Conservation (phyloP, 2,888 invertebrate genomes). For the Lycia hirtaria region DNA sequence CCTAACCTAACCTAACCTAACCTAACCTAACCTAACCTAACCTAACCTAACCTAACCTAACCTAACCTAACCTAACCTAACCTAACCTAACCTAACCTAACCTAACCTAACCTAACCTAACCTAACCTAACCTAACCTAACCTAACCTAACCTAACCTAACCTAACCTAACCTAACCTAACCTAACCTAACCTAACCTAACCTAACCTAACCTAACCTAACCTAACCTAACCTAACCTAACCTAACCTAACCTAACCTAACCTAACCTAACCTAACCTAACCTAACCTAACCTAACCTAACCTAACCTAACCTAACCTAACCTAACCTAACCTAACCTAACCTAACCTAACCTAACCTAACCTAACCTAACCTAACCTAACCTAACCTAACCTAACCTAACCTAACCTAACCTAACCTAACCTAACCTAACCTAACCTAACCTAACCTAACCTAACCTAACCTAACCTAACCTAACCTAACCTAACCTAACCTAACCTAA, state of each 20-base stretch:
- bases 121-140: constrained; percentile 34
- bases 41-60: constrained; percentile 36
- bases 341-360: constrained; percentile 24
- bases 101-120: constrained; percentile 37
- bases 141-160: constrained; percentile 32
- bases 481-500: constrained; percentile 24
- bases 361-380: constrained; percentile 29
- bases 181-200: too few relatives aligned
- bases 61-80: too few relatives aligned
- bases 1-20: constrained; percentile 36
- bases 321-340: constrained; percentile 33
- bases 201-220: constrained; percentile 37
- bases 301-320: constrained; percentile 33
- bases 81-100: too few relatives aligned
- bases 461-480: constrained; percentile 24
- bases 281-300: constrained; percentile 33
- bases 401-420: constrained; percentile 21
- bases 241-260: constrained; percentile 39
- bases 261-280: constrained; percentile 35
- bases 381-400: constrained; percentile 22
- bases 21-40: constrained; percentile 36
- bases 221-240: constrained; percentile 38
- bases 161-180: constrained; percentile 33
- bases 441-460: constrained; percentile 21
- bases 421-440: constrained; percentile 21